phyloP scores from a whole-genome alignment of 2,797 vertebrate species.

The Synaphobranchus kaupii region DNA sequence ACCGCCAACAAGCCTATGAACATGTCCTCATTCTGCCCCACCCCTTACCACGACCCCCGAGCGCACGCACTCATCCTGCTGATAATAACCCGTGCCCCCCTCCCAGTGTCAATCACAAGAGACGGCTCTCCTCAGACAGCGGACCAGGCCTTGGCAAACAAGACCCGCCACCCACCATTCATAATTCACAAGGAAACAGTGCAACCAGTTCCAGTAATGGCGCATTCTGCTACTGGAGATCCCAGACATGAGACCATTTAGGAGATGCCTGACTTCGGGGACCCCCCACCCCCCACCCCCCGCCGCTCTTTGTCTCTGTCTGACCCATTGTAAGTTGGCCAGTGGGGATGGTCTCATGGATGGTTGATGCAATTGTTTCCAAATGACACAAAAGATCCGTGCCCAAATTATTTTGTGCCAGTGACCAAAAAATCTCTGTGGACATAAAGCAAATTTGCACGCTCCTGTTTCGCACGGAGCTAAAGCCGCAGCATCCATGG shows the following conservation, averaged over 20 bases:
- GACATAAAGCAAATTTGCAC: neutral
- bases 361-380: neutral
- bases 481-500: neutral
- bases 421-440: neutral
- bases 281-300: slow-evolving; percentile 6
- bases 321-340: neutral
- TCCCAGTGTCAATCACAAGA: neutral
- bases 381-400: neutral
- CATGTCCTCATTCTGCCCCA: neutral
- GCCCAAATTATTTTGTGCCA: slow-evolving; percentile 9
- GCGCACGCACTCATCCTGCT: neutral
- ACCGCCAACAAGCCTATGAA: neutral
- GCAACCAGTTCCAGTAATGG: slow-evolving; percentile 68
- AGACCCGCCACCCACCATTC: slow-evolving; percentile 56
- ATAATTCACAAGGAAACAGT: slow-evolving; percentile 75
- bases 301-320: slow-evolving; percentile 37
- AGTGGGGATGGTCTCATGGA: too few species aligned
- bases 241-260: slow-evolving; percentile 50
- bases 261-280: slow-evolving; percentile 45
- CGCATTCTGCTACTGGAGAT: slow-evolving; percentile 59
- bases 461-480: neutral
- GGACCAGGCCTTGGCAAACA: slow-evolving; percentile 64
- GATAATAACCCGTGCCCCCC: neutral
- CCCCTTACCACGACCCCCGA: neutral
- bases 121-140: slow-evolving; percentile 38